A percentile compares a stretch with the other conserved stretches of the same genome.
Evolutionary conservation across 2,113 vertebrate genomes (phyloP).

Genomic region (Cynoglossus semilaevis): DNA sequence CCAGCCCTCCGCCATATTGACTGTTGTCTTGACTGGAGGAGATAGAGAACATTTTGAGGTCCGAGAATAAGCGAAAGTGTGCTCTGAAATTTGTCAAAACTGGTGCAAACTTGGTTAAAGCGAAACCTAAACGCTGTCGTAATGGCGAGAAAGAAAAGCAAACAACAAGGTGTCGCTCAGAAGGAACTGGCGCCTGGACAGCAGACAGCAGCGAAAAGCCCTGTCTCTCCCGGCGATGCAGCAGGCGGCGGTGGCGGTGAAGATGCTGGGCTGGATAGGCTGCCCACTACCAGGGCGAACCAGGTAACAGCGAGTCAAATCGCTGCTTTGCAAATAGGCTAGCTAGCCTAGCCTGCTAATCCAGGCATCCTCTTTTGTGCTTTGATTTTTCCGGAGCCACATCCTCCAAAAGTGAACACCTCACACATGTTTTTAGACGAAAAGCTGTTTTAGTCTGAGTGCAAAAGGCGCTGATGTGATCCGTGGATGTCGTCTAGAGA

Average conservation of each 20-base stretch:
- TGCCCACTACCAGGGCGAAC: slow-evolving; percentile 79
- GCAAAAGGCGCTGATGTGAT: slow-evolving; percentile 8
- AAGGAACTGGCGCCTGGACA: slow-evolving; percentile 77
- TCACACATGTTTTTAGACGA: slow-evolving; percentile 7
- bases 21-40: slow-evolving; percentile 91
- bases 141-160: slow-evolving; percentile 90
- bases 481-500: slow-evolving; percentile 31
- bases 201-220: slow-evolving; percentile 77
- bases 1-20: slow-evolving; percentile 93
- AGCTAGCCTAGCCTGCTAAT: slow-evolving; percentile 30
- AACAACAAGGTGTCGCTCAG: slow-evolving; percentile 76
- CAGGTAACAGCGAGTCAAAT: slow-evolving; percentile 56
- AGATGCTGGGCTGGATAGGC: slow-evolving; percentile 77
- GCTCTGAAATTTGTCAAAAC: slow-evolving; percentile 56
- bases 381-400: slow-evolving; percentile 15
- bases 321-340: slow-evolving; percentile 20
- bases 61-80: slow-evolving; percentile 73
- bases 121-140: slow-evolving; percentile 50
- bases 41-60: slow-evolving; percentile 76
- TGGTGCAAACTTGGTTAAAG: slow-evolving; percentile 73
- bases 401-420: slow-evolving; percentile 22
- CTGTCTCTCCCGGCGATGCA: slow-evolving; percentile 77
- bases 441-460: slow-evolving; percentile 24
- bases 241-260: slow-evolving; percentile 76
- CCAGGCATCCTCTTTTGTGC: slow-evolving; percentile 38